phyloP scores from a whole-genome alignment of 2,113 vertebrate genomes.

The Gnathonemus longibarbis region DNA sequence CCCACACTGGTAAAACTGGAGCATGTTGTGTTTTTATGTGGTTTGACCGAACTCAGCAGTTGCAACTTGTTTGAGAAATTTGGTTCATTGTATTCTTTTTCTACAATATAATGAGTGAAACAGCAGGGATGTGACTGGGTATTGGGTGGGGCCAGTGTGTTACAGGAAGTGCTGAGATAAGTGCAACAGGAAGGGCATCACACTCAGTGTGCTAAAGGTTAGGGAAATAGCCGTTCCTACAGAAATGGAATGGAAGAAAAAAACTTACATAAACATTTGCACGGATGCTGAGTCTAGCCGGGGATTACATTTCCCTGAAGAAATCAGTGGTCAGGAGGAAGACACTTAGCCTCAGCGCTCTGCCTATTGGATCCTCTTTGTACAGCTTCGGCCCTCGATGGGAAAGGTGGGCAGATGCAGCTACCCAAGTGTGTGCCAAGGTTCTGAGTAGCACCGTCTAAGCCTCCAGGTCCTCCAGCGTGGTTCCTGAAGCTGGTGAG shows the following conservation, averaged over 20 bases:
- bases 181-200: constrained; percentile 50
- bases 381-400: constrained; percentile 80
- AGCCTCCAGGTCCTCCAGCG: not conserved
- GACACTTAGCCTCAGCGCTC: constrained; percentile 85
- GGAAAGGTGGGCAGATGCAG: constrained; percentile 77
- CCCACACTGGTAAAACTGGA: not conserved
- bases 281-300: constrained; percentile 85
- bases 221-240: constrained; percentile 80
- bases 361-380: constrained; percentile 89
- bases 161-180: not conserved
- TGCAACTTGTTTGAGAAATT: not conserved
- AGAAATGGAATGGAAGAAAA: constrained; percentile 37
- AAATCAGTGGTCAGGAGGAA: constrained; percentile 90
- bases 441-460: not conserved
- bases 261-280: constrained; percentile 90
- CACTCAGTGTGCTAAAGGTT: constrained; percentile 77
- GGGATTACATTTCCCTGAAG: constrained; percentile 90
- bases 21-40: not conserved
- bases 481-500: not conserved
- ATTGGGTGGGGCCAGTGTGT: not conserved
- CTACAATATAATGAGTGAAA: not conserved
- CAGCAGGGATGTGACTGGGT: not conserved
- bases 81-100: not conserved
- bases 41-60: not conserved
- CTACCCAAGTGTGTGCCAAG: constrained; percentile 49